Evolutionary conservation across 2,888 invertebrate species (phyloP).

Genomic region (Ormyrus thymus): DNA sequence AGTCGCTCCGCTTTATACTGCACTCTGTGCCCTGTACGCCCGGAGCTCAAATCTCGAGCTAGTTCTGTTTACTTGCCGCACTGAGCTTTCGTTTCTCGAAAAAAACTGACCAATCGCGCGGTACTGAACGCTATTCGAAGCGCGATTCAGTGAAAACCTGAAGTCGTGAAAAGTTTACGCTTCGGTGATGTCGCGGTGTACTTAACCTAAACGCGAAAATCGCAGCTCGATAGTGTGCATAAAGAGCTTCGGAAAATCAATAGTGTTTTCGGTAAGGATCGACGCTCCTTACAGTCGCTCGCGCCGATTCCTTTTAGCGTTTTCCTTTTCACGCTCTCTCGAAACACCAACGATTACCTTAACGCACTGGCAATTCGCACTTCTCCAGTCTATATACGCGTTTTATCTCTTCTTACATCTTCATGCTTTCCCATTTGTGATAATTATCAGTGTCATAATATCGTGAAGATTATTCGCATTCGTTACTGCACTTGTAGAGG

Average conservation of each 20-base stretch:
- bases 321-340: not conserved
- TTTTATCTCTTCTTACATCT: not conserved
- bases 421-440: slow-evolving; percentile 8
- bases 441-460: slow-evolving; percentile 3
- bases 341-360: not conserved
- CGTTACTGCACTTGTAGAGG: not conserved
- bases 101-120: too few relatives aligned
- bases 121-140: too few relatives aligned
- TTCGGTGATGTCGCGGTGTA: not conserved
- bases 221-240: slow-evolving; percentile 12
- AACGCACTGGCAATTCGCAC: slow-evolving; percentile 3
- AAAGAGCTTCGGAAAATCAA: slow-evolving; percentile 31
- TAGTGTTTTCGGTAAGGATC: slow-evolving; percentile 27
- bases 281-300: not conserved
- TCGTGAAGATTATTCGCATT: slow-evolving; percentile 23
- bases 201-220: slow-evolving; percentile 47
- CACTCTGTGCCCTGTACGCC: not conserved
- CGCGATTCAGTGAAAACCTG: too few relatives aligned
- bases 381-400: not conserved
- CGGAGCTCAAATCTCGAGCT: not conserved
- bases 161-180: too few relatives aligned
- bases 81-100: too few relatives aligned
- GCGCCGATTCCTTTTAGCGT: not conserved
- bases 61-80: not conserved
- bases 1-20: slow-evolving; percentile 9